Evolutionary conservation across 2,113 vertebrate genomes (phyloP).

Genomic region (Hirundichthys speculiger): DNA sequence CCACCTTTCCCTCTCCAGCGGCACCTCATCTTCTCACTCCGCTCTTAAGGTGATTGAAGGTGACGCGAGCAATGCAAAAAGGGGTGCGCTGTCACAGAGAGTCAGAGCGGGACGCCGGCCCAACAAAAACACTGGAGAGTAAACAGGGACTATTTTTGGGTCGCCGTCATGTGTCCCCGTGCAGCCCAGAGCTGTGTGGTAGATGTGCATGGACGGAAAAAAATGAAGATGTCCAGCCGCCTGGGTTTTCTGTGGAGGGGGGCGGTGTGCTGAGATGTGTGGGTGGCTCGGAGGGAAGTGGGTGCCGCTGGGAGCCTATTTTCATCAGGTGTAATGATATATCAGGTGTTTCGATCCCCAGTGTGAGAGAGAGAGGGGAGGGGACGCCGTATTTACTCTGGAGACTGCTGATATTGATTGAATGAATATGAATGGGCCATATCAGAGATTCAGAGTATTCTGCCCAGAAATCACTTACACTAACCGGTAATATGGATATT

Average conservation of each 20-base stretch:
- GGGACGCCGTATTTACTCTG: too few species aligned
- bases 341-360: slow-evolving; percentile 2
- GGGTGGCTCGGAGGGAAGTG: background rate
- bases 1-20: slow-evolving; percentile 21
- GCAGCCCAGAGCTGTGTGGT: slow-evolving; percentile 42
- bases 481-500: too few species aligned
- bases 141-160: slow-evolving; percentile 71
- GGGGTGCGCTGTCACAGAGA: slow-evolving; percentile 42
- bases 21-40: slow-evolving; percentile 27
- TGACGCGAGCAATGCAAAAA: slow-evolving; percentile 56
- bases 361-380: background rate
- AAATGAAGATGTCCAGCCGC: slow-evolving; percentile 1
- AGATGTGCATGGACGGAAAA: slow-evolving; percentile 20
- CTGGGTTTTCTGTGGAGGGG: background rate
- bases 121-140: slow-evolving; percentile 49
- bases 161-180: slow-evolving; percentile 48
- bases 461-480: too few species aligned
- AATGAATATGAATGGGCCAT: too few species aligned
- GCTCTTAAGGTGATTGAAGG: slow-evolving; percentile 36
- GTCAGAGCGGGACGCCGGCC: slow-evolving; percentile 59
- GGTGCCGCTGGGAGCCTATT: slow-evolving; percentile 10
- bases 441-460: too few species aligned
- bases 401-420: too few species aligned
- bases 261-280: slow-evolving; percentile 14
- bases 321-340: slow-evolving; percentile 16